Conservation (phyloP, 2,888 invertebrate species). For the Drosophila mimica region DNA sequence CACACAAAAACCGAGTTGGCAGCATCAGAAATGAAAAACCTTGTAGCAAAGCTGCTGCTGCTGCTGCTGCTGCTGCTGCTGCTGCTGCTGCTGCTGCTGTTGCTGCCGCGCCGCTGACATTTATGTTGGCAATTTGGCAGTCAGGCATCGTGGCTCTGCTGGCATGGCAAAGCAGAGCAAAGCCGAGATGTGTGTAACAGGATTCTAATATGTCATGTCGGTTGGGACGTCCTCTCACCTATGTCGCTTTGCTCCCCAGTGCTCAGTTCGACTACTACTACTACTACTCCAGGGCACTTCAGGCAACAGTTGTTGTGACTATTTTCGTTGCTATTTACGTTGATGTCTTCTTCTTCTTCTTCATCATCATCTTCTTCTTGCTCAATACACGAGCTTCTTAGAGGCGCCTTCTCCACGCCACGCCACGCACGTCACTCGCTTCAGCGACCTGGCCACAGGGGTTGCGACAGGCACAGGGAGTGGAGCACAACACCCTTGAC, state of each 20-base stretch:
- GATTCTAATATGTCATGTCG: slow-evolving; percentile 80
- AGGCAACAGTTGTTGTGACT: slow-evolving; percentile 69
- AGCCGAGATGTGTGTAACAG: slow-evolving; percentile 67
- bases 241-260: slow-evolving; percentile 27
- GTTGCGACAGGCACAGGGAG: slow-evolving; percentile 16
- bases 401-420: slow-evolving; percentile 6
- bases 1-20: slow-evolving; percentile 31
- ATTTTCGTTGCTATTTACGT: slow-evolving; percentile 62
- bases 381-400: slow-evolving; percentile 46
- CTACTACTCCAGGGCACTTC: slow-evolving; percentile 38
- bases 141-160: slow-evolving; percentile 60
- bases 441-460: slow-evolving; percentile 38
- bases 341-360: slow-evolving; percentile 53
- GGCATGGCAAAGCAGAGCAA: slow-evolving; percentile 14
- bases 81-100: slow-evolving; percentile 12
- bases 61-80: not conserved
- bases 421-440: slow-evolving; percentile 49
- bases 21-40: slow-evolving; percentile 78
- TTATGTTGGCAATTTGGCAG: slow-evolving; percentile 82
- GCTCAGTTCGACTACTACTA: slow-evolving; percentile 21
- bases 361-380: slow-evolving; percentile 35
- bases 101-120: slow-evolving; percentile 66
- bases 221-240: slow-evolving; percentile 74
- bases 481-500: slow-evolving; percentile 48
- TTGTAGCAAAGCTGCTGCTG: slow-evolving; percentile 58